These are phyloP conservation scores for Ametastegia equiseti DNA, from an alignment of 2,888 invertebrate species.

Conservation along the genomic window DNA sequence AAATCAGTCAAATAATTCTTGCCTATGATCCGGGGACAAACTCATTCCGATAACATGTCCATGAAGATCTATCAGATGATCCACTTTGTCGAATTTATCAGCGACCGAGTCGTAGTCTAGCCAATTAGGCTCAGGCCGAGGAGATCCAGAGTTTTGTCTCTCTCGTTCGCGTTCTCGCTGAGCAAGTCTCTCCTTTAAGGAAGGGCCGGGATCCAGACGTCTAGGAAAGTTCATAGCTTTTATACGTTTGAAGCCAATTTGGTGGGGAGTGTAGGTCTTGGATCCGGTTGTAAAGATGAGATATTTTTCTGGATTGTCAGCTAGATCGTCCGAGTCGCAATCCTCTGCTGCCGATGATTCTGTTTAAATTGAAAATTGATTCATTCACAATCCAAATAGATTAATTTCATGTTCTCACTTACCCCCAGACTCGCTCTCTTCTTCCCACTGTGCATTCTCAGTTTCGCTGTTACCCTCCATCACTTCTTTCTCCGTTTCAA, in stretches of 20 bases:
- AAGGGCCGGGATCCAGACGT: conserved; percentile 83
- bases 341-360: conserved; percentile 67
- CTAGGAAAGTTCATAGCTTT: conserved; percentile 84
- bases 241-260: conserved; percentile 88
- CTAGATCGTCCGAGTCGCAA: conserved; percentile 75
- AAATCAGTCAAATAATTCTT: conserved; percentile 35
- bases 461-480: conserved; percentile 66
- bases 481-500: conserved; percentile 74
- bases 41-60: conserved; percentile 94
- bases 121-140: conserved; percentile 82
- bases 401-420: conserved; percentile 8
- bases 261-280: conserved; percentile 91
- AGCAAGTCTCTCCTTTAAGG: conserved; percentile 82
- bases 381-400: conserved; percentile 1
- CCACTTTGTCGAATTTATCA: conserved; percentile 85
- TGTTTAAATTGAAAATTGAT: conserved; percentile 49
- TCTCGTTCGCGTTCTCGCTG: conserved; percentile 79
- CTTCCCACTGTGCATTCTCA: conserved; percentile 67
- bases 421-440: conserved; percentile 71
- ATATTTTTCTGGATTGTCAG: conserved; percentile 82
- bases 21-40: conserved; percentile 87
- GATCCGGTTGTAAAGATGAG: conserved; percentile 91
- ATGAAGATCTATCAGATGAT: conserved; percentile 89
- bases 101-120: conserved; percentile 83
- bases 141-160: conserved; percentile 74